Base-by-base conservation (phyloP, 2,113 vertebrate genomes). In the Halichoerus grypus region DNA sequence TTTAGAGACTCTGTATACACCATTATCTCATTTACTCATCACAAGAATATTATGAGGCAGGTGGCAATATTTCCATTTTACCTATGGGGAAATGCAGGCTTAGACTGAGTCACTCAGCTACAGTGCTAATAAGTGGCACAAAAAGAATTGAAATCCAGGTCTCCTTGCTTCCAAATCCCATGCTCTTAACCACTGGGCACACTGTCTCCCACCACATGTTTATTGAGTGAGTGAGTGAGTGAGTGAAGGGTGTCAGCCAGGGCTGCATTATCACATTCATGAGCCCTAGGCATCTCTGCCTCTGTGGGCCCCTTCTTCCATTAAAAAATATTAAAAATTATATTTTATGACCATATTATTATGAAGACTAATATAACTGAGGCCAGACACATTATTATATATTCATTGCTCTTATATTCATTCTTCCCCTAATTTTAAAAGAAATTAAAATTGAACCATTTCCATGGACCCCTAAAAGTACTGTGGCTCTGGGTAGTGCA, bases 351-450 rank as follows among this genome's bases (percentile, higher is more conserved):
- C 24, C 15, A 11, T 51, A 91, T 42, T 93, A 33, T 15, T 71
- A 65, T 55, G 61, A 97, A 88, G 36, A 46, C 22, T 39, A 46
- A 67, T 36, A 92, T 46, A 95, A 87, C 31, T 7, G 2, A 86
- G 8, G 9, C 7, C 71, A 31, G 14, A 13, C 67, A 67, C n/a
- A 90, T 67, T 80, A 95, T 42, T 79, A 91, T 9, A 65, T 28
- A 72, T 71, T 91, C 53, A 81, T 72, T 72, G 92, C 51, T 81
- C 53, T 81, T 81, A 55, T 69, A 61, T 88, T 95, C 22, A 93
- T 51, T 94, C 72, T 49, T 59, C 14, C 69, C 46, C 49, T 67
- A 39, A 81, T 86, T 94, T 94, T 86, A 83, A 91, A 95, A 76
- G 11, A 93, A 86, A 72, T 65, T 33, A 88, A 88, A 95, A 74